Evolutionary conservation across 2,888 invertebrate genomes (phyloP).

Genomic region (Campaea margaritaria): DNA sequence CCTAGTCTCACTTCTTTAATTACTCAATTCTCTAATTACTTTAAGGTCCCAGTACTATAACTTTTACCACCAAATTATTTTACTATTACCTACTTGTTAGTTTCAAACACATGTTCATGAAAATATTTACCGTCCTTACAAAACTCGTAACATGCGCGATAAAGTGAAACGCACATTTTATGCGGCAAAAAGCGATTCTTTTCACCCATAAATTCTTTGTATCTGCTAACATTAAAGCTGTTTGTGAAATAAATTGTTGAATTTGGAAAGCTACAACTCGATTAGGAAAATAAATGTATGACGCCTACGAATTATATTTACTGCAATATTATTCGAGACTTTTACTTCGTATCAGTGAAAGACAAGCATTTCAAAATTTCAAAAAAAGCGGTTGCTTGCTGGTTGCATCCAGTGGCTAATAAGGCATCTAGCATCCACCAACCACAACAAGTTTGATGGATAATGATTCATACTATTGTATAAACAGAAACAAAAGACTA

Average conservation of each 20-base stretch:
- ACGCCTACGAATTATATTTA: conserved; percentile 3
- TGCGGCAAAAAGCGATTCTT: conserved; percentile 21
- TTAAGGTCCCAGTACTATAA: not conserved
- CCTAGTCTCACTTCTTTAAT: no score
- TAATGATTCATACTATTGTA: no score
- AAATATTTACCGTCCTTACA: conserved; percentile 14
- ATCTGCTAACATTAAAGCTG: conserved; percentile 31
- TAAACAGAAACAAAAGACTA: no score
- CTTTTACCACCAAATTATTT: conserved; percentile 13
- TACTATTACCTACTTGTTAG: conserved; percentile 9
- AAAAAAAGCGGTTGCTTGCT: no score
- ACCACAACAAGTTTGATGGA: no score
- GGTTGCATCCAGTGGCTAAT: no score
- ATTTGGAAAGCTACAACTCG: conserved; percentile 25
- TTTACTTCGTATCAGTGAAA: no score
- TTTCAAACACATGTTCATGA: conserved; percentile 19
- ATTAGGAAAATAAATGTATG: conserved; percentile 22
- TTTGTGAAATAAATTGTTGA: conserved; percentile 25
- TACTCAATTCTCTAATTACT: no score
- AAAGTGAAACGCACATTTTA: conserved; percentile 33
- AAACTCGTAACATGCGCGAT: conserved; percentile 32
- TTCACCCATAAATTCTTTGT: conserved; percentile 31
- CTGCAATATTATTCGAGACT: no score
- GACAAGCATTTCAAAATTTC: no score
- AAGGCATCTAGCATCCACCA: no score